Base-by-base conservation (phyloP, 2,797 vertebrate species). In the Thamnophis elegans region DNA sequence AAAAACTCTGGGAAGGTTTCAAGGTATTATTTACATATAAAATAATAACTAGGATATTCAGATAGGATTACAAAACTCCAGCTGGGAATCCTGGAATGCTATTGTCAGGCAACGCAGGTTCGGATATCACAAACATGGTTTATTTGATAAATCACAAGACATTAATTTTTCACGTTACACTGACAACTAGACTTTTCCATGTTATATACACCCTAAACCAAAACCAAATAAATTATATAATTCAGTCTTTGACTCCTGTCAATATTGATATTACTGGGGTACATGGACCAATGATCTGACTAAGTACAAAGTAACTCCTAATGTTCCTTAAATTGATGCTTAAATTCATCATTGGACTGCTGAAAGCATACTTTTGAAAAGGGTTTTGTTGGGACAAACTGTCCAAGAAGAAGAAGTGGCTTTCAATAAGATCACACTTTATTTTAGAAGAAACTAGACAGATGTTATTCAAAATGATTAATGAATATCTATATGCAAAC, bases 381-480 rank as follows among this genome's bases (percentile, higher is more conserved):
- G 32, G 88, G 88, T 56, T 32, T 59, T 53, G 25, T 47, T 20
- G 56, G 87, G 68, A 60, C 91, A 92, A 55, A 89, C 18, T 47
- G 32, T 90, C 65, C 90, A 86, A 60, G 42, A 78, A 73, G 85
- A 22, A 42, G 58, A 51, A 32, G 36, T 25, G 32, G 1, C 47
- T 88, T 88, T 91, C 68, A 54, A 54, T 68, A 89, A 88, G 28
- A 90, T 18, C 16, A 53, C 7, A 26, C 60, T 60, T 62, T 32
- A 62, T 93, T 90, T 88, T 93, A 93, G 89, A 93, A 91, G 13
- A 18, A 90, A 86, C 62, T 62, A 60, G 56, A 88, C 56, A 88
- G 86, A 88, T 91, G 26, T 91, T 91, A 93, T 42, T 93, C 89
- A 85, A 56, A 91, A 82, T 85, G 89, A 89, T 78, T 91, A 59